These are phyloP conservation scores for Ormyrus pomaceus DNA, from an alignment of 2,888 invertebrate genomes.

Conservation along the genomic window DNA sequence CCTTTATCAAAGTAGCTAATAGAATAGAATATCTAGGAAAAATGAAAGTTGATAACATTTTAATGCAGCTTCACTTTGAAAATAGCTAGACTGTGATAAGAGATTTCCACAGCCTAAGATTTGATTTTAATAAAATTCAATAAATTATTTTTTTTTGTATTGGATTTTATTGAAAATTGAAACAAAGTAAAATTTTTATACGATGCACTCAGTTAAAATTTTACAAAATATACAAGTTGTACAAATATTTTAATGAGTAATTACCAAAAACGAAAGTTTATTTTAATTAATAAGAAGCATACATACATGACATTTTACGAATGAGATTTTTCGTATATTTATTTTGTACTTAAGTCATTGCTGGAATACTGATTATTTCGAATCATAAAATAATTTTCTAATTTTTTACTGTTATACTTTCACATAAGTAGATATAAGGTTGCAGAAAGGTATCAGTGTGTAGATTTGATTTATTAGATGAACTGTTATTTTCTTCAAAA, in stretches of 20 bases:
- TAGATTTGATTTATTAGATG: too few species aligned
- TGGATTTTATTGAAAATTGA: slow-evolving; percentile 6
- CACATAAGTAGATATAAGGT: too few species aligned
- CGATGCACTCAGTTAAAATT: slow-evolving; percentile 2
- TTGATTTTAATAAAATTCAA: slow-evolving; percentile 13
- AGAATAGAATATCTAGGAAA: neutral
- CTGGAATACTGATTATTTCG: too few species aligned
- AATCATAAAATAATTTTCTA: too few species aligned
- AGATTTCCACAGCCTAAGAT: slow-evolving; percentile 2
- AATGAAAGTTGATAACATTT: neutral
- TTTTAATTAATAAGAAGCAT: slow-evolving; percentile 7
- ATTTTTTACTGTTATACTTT: too few species aligned
- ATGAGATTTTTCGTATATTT: slow-evolving; percentile 4
- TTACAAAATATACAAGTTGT: neutral
- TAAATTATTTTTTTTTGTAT: slow-evolving; percentile 1
- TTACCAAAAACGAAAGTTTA: slow-evolving; percentile 41
- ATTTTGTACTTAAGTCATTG: slow-evolving; percentile 40
- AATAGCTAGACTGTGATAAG: slow-evolving; percentile 42
- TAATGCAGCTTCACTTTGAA: slow-evolving; percentile 6
- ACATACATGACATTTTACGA: slow-evolving; percentile 7
- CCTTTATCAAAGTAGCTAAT: neutral
- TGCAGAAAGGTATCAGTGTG: too few species aligned
- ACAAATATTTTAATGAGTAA: slow-evolving; percentile 8
- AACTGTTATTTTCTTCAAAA: too few species aligned
- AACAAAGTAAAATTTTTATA: neutral